Evolutionary conservation across 2,888 invertebrate species (phyloP).

Genomic region (Suillia variegata): DNA sequence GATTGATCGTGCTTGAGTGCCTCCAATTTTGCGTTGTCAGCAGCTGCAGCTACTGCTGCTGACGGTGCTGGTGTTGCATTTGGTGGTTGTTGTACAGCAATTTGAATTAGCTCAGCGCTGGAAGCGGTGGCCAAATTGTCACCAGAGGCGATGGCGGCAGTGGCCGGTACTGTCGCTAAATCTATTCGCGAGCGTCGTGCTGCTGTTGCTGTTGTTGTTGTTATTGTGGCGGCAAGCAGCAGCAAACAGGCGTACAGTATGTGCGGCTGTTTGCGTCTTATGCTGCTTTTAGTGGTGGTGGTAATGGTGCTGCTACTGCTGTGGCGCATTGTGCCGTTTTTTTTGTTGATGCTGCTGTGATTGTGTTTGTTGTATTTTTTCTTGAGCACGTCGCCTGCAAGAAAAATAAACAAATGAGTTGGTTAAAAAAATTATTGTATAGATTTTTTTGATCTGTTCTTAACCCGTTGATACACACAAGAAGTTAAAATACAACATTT

Average conservation of each 20-base stretch:
- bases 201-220: slow-evolving; percentile 38
- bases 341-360: slow-evolving; percentile 32
- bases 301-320: slow-evolving; percentile 26
- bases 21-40: slow-evolving; percentile 13
- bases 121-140: slow-evolving; percentile 46
- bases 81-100: slow-evolving; percentile 58
- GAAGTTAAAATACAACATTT: too few species aligned
- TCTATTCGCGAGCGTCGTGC: slow-evolving; percentile 56
- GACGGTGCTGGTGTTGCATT: slow-evolving; percentile 36
- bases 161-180: slow-evolving; percentile 34
- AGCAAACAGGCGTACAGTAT: slow-evolving; percentile 31
- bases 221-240: slow-evolving; percentile 36
- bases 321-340: slow-evolving; percentile 26
- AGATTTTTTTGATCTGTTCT: slow-evolving; percentile 10
- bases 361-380: slow-evolving; percentile 27
- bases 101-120: slow-evolving; percentile 38
- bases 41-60: slow-evolving; percentile 14
- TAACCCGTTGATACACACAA: too few species aligned
- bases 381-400: slow-evolving; percentile 12
- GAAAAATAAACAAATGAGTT: slow-evolving; percentile 7
- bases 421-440: neutral
- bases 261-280: slow-evolving; percentile 37
- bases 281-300: slow-evolving; percentile 31
- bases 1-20: slow-evolving; percentile 38
- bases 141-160: slow-evolving; percentile 41